Base-by-base conservation (phyloP, 2,113 vertebrate species). In the Todiramphus saurophagus region DNA sequence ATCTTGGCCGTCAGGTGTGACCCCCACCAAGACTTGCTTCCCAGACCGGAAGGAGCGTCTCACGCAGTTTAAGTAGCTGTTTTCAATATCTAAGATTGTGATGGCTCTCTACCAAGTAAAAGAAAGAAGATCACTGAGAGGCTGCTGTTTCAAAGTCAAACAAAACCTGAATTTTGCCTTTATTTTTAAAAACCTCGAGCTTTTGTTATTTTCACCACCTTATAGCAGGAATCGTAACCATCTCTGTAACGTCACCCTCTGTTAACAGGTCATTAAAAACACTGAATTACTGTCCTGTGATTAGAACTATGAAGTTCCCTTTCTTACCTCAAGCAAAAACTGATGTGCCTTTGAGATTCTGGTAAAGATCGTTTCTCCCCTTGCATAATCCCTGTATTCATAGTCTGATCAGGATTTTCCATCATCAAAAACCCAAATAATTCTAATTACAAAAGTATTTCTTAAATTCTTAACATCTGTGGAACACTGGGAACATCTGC, bases 31-130 rank as follows among this genome's bases (percentile, higher is more conserved):
- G 91, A 98, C 98, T 84, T 98, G 97, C 95, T 99, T 99, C 81
- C 99, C 99, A 3, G 98, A 99, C 24, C 98, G 98, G 83, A 99
- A 97, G 0, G 93, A 98, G 67, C 48, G 97, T 90, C 97, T 98
- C 88, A 99, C 89, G 41, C 98, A 99, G 75, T 91, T 93, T 48
- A 98, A 97, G 91, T 99, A 97, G 80, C 98, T 98, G 93, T 98
- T 99, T 97, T 99, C 99, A 16, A 99, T 99, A 94, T 99, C 99
- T 98, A 99, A 46, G 96, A 99, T 99, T 12, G 99, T 99, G 95
- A 99, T 98, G 27, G 99, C 99, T 97, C 99, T 98, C 99, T 99
- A 90, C 10, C 48, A 90, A 77, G 91, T 58, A 44, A 97, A 46
- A 90, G n/a, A 90, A 69, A 94, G 55, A 25, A 77, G 13, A 87